These are phyloP conservation scores for Xylota segnis DNA, from an alignment of 2,888 invertebrate genomes.

Conservation along the genomic window DNA sequence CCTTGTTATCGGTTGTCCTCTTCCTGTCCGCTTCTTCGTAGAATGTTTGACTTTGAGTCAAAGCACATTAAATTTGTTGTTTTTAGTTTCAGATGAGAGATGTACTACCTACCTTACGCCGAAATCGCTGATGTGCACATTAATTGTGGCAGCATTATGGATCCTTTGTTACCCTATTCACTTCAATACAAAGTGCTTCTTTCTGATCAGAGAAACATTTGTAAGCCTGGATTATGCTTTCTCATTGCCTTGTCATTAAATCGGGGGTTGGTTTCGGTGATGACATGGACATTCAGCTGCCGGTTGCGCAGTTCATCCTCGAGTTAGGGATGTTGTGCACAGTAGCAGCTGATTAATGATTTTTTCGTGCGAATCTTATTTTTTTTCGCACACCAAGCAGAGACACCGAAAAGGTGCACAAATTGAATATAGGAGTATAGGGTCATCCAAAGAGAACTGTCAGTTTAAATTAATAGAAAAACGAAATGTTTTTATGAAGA, in stretches of 20 bases:
- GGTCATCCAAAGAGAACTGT: too few species aligned
- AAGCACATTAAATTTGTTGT: not conserved
- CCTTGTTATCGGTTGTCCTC: not conserved
- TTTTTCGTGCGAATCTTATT: too few species aligned
- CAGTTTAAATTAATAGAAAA: too few species aligned
- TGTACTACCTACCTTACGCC: not conserved
- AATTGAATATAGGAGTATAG: too few species aligned
- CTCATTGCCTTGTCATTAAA: not conserved
- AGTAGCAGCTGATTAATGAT: too few species aligned
- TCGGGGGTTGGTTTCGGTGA: not conserved
- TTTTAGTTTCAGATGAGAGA: not conserved
- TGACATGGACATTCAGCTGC: too few species aligned
- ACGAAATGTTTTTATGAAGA: too few species aligned
- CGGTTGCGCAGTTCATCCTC: too few species aligned
- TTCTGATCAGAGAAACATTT: not conserved
- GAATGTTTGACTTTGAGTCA: not conserved
- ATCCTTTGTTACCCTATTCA: not conserved
- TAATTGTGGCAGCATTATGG: not conserved
- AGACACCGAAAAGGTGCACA: too few species aligned
- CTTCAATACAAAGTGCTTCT: not conserved
- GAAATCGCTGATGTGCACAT: not conserved
- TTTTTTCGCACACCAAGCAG: too few species aligned
- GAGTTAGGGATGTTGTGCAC: too few species aligned
- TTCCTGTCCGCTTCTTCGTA: too few species aligned
- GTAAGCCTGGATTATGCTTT: conserved; percentile 3